These are phyloP conservation scores for Leucoma salicis DNA, from an alignment of 2,888 invertebrate genomes.

Conservation along the genomic window DNA sequence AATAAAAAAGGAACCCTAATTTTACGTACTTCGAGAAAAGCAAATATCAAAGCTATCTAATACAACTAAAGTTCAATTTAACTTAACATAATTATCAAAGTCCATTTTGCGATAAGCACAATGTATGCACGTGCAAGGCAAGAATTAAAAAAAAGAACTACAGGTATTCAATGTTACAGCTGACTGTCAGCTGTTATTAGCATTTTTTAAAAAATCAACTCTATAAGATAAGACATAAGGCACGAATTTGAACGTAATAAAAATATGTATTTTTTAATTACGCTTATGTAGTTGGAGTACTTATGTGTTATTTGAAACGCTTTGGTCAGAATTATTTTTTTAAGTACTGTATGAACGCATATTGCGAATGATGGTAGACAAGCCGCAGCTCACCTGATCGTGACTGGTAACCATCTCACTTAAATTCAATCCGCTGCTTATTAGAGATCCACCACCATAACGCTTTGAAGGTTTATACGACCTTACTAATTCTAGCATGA, in stretches of 20 bases:
- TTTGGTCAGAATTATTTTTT: neutral
- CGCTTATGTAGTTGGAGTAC: neutral
- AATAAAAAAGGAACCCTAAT: neutral
- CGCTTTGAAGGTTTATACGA: no score
- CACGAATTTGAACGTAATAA: neutral
- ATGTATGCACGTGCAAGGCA: slow-evolving; percentile 36
- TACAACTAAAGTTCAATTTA: slow-evolving; percentile 3
- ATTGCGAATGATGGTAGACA: no score
- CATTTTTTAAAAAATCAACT: neutral
- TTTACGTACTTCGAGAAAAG: neutral
- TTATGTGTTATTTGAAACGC: neutral
- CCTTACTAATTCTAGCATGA: no score
- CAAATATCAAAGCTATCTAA: neutral
- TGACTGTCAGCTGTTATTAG: slow-evolving; percentile 55
- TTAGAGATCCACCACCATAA: no score
- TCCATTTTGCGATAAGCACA: slow-evolving; percentile 43
- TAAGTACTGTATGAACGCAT: no score
- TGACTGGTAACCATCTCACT: no score
- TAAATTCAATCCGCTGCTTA: no score
- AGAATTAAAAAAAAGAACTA: slow-evolving; percentile 33
- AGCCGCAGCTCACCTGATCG: no score
- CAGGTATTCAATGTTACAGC: slow-evolving; percentile 49
- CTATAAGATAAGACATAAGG: neutral
- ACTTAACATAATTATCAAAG: neutral
- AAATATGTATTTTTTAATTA: neutral